Conservation (phyloP, 2,797 vertebrate genomes). For the Cygnus olor region DNA sequence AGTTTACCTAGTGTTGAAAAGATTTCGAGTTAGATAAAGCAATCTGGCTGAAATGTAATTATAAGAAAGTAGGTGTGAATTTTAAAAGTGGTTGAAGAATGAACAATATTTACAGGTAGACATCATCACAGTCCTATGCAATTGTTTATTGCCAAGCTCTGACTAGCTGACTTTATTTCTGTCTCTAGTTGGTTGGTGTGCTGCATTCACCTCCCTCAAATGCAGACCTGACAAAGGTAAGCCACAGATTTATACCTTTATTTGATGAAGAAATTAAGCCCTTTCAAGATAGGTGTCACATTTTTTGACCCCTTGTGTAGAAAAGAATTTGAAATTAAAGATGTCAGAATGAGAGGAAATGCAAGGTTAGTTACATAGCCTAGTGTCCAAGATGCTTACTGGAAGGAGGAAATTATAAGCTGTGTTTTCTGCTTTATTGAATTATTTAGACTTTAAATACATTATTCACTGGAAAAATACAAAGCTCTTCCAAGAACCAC, state of each 20-base stretch:
- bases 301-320: too few species aligned
- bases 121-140: neutral
- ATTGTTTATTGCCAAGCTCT: neutral
- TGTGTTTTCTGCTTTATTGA: neutral
- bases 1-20: neutral
- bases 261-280: neutral
- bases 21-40: neutral
- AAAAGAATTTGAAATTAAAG: neutral
- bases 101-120: neutral
- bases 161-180: neutral
- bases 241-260: neutral
- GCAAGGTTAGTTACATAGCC: neutral
- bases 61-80: neutral
- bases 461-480: neutral
- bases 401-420: neutral
- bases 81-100: neutral
- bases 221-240: neutral
- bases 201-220: neutral
- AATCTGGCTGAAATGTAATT: neutral
- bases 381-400: neutral
- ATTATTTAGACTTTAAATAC: neutral
- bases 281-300: neutral
- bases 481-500: neutral
- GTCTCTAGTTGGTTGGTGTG: neutral
- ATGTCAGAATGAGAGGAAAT: neutral